phyloP scores from a whole-genome alignment of 2,888 invertebrate genomes.

The Azorinus chamasolen region DNA sequence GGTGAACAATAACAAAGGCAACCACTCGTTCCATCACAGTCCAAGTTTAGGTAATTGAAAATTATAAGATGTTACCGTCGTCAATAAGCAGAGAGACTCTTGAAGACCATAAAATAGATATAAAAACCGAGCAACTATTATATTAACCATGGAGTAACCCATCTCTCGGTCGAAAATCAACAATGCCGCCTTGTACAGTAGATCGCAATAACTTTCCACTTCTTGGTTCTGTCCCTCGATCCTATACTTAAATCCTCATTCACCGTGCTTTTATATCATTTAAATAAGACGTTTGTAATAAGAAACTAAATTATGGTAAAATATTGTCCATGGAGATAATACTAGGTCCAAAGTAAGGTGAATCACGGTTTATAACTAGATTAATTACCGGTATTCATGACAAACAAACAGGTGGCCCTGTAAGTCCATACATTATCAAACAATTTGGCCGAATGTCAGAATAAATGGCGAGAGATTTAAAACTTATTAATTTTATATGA shows the following conservation, averaged over 20 bases:
- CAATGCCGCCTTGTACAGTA: conserved; percentile 39
- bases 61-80: conserved; percentile 40
- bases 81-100: no score
- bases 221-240: conserved; percentile 25
- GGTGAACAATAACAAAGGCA: no score
- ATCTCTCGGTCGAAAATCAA: conserved; percentile 13
- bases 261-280: conserved; percentile 54
- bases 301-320: conserved; percentile 50
- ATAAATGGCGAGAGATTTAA: conserved; percentile 56
- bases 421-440: conserved; percentile 57
- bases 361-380: conserved; percentile 21
- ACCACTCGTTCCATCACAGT: background rate
- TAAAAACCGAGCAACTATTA: no score
- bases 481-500: conserved; percentile 68
- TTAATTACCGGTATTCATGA: conserved; percentile 43
- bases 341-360: conserved; percentile 19
- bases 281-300: conserved; percentile 63
- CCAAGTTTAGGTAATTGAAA: conserved; percentile 46
- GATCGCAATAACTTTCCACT: conserved; percentile 46
- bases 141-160: no score
- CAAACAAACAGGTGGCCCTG: conserved; percentile 56
- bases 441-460: conserved; percentile 58
- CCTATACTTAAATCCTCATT: conserved; percentile 58
- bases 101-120: no score
- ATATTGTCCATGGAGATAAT: conserved; percentile 52